These are phyloP conservation scores for Eulemur rufifrons DNA, from an alignment of 2,113 vertebrate species.

Conservation along the genomic window DNA sequence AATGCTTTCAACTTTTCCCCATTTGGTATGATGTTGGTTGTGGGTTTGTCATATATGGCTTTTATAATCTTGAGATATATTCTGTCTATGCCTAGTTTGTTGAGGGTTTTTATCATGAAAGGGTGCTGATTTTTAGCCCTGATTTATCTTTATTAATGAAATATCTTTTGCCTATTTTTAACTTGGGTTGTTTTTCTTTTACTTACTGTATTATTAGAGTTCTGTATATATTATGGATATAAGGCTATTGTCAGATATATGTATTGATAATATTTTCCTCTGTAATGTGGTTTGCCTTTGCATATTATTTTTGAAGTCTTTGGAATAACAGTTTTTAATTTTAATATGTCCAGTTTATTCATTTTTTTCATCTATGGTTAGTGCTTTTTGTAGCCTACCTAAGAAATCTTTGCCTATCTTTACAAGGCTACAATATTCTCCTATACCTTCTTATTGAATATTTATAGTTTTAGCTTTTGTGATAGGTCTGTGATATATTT, in stretches of 20 bases:
- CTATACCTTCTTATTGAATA: neutral
- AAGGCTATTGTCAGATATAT: neutral
- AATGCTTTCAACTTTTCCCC: too few relatives aligned
- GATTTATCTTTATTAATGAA: neutral
- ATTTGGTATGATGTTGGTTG: too few relatives aligned
- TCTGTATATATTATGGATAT: neutral
- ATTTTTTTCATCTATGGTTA: neutral
- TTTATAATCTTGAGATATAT: too few relatives aligned
- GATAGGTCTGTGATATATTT: neutral
- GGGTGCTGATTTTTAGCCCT: neutral
- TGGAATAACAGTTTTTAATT: constrained; percentile 5
- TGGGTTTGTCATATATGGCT: too few relatives aligned
- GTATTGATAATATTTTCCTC: neutral
- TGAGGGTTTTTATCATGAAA: too few relatives aligned
- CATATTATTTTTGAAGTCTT: neutral
- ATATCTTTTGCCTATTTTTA: neutral
- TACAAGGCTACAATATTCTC: neutral
- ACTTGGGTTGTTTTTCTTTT: neutral
- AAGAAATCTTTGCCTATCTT: neutral
- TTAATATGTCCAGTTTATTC: neutral
- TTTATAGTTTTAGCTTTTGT: constrained; percentile 25
- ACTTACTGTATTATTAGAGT: neutral
- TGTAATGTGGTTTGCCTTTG: neutral
- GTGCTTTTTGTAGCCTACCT: neutral
- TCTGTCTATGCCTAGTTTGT: too few relatives aligned